phyloP scores from a whole-genome alignment of 2,888 invertebrate species.

The Ormyrus nitidulus region DNA sequence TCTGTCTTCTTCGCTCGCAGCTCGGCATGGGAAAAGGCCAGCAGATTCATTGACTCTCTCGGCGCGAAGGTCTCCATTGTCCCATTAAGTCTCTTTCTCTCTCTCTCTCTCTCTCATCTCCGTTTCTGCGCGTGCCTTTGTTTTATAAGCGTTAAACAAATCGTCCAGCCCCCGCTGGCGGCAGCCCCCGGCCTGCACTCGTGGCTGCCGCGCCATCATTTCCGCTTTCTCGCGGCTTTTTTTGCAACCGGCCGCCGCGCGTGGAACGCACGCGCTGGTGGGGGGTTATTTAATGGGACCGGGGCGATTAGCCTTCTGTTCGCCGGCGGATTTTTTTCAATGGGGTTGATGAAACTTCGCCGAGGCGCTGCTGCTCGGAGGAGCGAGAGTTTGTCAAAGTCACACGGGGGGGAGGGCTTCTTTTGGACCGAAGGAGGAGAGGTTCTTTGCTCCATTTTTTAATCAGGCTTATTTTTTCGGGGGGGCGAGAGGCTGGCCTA shows the following conservation, averaged over 20 bases:
- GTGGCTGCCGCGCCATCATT: conserved; percentile 37
- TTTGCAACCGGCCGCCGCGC: neutral
- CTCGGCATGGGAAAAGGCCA: conserved; percentile 68
- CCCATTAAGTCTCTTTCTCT: conserved; percentile 59
- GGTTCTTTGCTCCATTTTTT: too few species aligned
- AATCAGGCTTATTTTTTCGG: too few species aligned
- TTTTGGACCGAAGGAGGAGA: too few species aligned
- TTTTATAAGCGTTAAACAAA: conserved; percentile 66
- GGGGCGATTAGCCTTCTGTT: conserved; percentile 15
- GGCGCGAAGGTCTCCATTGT: conserved; percentile 64
- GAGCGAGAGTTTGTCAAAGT: neutral
- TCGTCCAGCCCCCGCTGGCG: conserved; percentile 59
- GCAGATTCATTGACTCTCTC: conserved; percentile 70
- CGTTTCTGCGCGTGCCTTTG: conserved; percentile 49
- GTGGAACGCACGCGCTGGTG: conserved; percentile 2
- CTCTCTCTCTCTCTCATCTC: too few species aligned
- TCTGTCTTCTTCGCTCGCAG: conserved; percentile 35
- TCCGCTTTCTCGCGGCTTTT: conserved; percentile 40
- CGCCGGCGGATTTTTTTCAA: neutral
- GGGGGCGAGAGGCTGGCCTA: too few species aligned
- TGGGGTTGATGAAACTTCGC: neutral
- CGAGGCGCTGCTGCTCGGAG: neutral
- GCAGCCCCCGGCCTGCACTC: neutral
- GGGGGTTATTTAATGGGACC: conserved; percentile 23
- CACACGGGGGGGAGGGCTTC: neutral